Conservation (phyloP, 1,140 invertebrate species). For the Drosophila obscura region DNA sequence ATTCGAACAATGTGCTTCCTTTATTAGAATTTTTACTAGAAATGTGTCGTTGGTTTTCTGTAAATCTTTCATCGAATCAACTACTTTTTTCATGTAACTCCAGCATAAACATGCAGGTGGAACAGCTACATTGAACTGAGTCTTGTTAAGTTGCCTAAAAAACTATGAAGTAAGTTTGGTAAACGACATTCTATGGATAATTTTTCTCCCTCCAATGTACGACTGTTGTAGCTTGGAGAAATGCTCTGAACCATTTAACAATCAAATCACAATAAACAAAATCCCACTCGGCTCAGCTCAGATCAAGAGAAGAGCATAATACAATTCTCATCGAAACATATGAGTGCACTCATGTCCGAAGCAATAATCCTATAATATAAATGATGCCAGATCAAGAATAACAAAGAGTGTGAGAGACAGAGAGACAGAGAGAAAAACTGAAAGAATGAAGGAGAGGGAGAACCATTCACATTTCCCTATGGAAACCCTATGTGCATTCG, state of each 20-base stretch:
- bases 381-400: constrained; percentile 54
- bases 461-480: constrained; percentile 39
- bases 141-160: too few species aligned
- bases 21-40: too few species aligned
- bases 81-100: too few species aligned
- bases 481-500: constrained; percentile 23
- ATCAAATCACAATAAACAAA: constrained; percentile 15
- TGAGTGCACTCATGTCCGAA: constrained; percentile 36
- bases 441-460: neutral
- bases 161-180: too few species aligned
- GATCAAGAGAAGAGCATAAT: constrained; percentile 30
- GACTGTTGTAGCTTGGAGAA: neutral
- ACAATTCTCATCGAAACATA: constrained; percentile 16
- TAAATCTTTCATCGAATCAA: too few species aligned
- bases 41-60: too few species aligned
- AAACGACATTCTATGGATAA: too few species aligned
- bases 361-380: constrained; percentile 67
- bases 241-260: constrained; percentile 16
- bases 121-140: too few species aligned
- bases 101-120: too few species aligned
- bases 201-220: too few species aligned
- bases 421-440: constrained; percentile 18
- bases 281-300: constrained; percentile 23
- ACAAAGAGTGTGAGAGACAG: neutral
- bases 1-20: too few species aligned